Evolutionary conservation across 2,113 vertebrate species (phyloP).

Genomic region (Pogonocichla stellata): DNA sequence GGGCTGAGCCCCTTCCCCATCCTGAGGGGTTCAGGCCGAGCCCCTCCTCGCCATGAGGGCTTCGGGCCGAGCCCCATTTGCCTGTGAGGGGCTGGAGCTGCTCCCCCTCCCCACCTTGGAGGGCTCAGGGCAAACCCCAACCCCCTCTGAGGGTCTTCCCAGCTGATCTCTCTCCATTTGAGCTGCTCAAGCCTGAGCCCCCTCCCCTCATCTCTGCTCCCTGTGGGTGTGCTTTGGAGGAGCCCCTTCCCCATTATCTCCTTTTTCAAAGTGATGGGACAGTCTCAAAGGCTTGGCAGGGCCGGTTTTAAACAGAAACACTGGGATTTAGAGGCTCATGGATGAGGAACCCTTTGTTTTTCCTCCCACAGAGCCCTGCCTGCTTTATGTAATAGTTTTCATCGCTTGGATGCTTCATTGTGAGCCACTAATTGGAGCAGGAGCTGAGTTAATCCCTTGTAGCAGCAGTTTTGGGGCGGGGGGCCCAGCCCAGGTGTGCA

Average conservation of each 20-base stretch:
- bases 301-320: fast-evolving
- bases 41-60: neutral
- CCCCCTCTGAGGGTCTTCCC: neutral
- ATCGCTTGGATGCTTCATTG: neutral
- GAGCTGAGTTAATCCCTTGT: neutral
- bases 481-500: neutral
- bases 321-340: fast-evolving
- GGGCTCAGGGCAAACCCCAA: neutral
- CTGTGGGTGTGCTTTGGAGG: neutral
- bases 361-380: neutral
- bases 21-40: too few species aligned
- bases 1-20: too few species aligned
- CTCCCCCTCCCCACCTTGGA: neutral
- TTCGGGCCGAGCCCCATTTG: too few species aligned
- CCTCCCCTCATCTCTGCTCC: neutral
- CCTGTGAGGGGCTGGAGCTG: neutral
- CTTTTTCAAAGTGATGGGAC: fast-evolving
- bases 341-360: neutral
- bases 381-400: neutral
- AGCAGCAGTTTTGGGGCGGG: neutral
- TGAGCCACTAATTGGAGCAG: neutral
- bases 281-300: fast-evolving
- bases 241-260: neutral
- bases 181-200: fast-evolving
- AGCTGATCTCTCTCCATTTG: fast-evolving